These are phyloP conservation scores for Teleogryllus occipitalis DNA, from an alignment of 1,140 invertebrate species.

Conservation along the genomic window DNA sequence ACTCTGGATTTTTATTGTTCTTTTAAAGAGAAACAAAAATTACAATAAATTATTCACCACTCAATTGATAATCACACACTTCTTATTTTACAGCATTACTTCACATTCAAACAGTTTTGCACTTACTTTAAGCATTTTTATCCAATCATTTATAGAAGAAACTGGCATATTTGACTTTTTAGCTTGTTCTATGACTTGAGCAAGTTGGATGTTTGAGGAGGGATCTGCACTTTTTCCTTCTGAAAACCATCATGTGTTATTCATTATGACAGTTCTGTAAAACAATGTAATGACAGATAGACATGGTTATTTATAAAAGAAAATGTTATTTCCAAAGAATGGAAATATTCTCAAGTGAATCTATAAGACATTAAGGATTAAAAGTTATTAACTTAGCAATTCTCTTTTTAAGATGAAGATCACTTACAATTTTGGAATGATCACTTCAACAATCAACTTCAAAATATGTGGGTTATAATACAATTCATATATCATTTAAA, in stretches of 20 bases:
- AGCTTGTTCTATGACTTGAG: conserved; percentile 47
- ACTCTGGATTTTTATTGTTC: too few relatives aligned
- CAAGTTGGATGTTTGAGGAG: conserved; percentile 43
- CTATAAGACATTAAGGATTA: too few relatives aligned
- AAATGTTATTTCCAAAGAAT: not conserved
- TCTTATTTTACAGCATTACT: too few relatives aligned
- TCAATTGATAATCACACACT: too few relatives aligned
- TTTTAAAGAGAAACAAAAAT: too few relatives aligned
- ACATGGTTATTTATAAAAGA: not conserved
- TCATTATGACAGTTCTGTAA: too few relatives aligned
- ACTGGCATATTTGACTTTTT: conserved; percentile 49
- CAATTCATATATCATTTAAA: too few relatives aligned
- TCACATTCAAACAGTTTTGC: not conserved
- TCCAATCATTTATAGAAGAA: conserved; percentile 46
- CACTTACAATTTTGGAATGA: not conserved
- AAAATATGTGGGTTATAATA: too few relatives aligned
- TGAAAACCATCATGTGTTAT: conserved; percentile 27
- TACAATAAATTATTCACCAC: too few relatives aligned
- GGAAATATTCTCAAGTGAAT: not conserved
- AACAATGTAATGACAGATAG: too few relatives aligned
- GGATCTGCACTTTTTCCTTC: conserved; percentile 48
- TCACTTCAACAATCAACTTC: too few relatives aligned
- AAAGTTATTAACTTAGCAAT: not conserved
- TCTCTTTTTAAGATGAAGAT: not conserved
- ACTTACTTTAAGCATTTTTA: conserved; percentile 33